Evolutionary conservation across 2,888 invertebrate genomes (phyloP), one percentile per base, ranked within the genome.

Genomic region (Herminia tarsipennalis): DNA sequence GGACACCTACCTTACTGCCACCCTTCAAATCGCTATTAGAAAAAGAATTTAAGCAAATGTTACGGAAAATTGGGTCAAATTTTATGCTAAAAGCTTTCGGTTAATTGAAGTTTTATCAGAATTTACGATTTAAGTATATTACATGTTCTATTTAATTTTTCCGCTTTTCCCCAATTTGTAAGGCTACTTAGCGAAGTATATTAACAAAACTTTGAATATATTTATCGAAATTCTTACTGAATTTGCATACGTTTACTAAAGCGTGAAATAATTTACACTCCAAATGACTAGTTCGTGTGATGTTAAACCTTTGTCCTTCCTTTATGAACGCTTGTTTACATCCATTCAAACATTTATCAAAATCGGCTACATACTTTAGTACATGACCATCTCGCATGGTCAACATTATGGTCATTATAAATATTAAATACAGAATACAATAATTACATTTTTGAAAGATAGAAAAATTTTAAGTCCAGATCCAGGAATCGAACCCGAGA

Each of bases 1-100:
- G 86, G 88, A 86, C 87, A 83, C 71, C 76, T 72, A 73, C 68
- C 71, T 73, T 73, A 69, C 75, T 73, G 63, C 60, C 70, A 72
- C 66, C 73, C 70, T 66, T 64, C 60, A 68, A 52, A 62, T 65
- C 63, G 68, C 64, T 66, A 66, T 70, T 66, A 70, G 56, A 50
- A 66, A 67, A 67, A 66, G 65, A 66, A 65, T 53, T 69, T 60
- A 49, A 49, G 46, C 40, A 58, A 69, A 67, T 64, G 66, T 54
- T 54, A 56, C 49, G 44, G 44, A 53, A 63, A 70, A 70, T 61
- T 64, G 41, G 64, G 66, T 57, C 66, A 60, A 54, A 59, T 64
- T 58, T 51, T 50, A 60, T 52, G 65, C 54, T 62, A 55, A 61
- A 58, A 55, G 45, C 57, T 46, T 46, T 54, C 52, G 34, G 48